Conservation (phyloP, 1,140 invertebrate genomes). For the Lithobius niger region DNA sequence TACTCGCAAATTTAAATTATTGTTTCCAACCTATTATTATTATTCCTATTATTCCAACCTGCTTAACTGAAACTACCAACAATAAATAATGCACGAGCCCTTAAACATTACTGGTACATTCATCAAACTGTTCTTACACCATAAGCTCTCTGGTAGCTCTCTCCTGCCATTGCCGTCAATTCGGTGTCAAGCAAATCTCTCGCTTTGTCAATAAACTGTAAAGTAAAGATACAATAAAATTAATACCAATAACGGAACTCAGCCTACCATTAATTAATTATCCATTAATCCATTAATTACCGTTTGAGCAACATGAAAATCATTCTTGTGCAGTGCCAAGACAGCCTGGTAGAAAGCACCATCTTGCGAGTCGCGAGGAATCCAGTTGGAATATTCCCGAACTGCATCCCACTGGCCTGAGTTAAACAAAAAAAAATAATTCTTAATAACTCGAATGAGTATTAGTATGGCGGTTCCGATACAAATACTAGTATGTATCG, state of each 20-base stretch:
- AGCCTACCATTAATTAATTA: no score
- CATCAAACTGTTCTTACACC: no score
- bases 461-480: no score
- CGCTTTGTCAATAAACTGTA: constrained; percentile 69
- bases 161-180: constrained; percentile 91
- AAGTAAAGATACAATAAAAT: no score
- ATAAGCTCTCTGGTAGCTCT: constrained; percentile 96
- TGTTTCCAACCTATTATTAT: no score
- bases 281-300: no score
- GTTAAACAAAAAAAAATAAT: neutral
- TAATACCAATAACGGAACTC: no score
- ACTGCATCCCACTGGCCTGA: constrained; percentile 73
- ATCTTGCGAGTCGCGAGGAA: constrained; percentile 69
- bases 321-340: constrained; percentile 73
- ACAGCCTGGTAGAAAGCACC: constrained; percentile 92
- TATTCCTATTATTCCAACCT: no score
- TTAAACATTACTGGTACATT: neutral
- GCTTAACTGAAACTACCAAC: no score
- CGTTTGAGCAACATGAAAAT: constrained; percentile 51
- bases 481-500: no score
- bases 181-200: constrained; percentile 91
- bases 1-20: no score
- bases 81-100: neutral
- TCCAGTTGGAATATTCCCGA: constrained; percentile 46
- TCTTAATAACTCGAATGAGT: neutral